Conservation (phyloP, 2,113 vertebrate species). For the Oxyura jamaicensis region DNA sequence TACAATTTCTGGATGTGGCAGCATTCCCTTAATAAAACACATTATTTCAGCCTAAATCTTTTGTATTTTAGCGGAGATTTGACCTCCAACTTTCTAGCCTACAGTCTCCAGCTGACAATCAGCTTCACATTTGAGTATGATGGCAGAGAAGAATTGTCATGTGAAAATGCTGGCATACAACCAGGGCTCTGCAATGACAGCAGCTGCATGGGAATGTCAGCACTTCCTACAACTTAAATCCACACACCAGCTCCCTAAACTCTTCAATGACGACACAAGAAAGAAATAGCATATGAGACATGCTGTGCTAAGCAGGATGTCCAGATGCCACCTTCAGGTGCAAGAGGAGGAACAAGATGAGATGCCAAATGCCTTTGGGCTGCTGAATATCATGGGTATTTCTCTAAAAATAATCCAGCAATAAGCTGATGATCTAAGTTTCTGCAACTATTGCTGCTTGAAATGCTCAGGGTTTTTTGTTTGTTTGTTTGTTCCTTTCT, state of each 20-base stretch:
- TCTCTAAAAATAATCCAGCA: constrained; percentile 37
- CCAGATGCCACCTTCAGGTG: constrained; percentile 61
- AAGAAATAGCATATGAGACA: constrained; percentile 51
- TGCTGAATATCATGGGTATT: neutral
- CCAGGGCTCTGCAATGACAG: constrained; percentile 7
- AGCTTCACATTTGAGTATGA: constrained; percentile 14
- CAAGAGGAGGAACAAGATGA: neutral
- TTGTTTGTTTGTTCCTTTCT: neutral
- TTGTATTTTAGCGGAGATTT: neutral
- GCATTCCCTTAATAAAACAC: neutral
- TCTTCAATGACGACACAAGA: constrained; percentile 23
- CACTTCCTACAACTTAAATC: constrained; percentile 64
- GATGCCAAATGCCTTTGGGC: constrained; percentile 24
- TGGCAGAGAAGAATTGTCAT: constrained; percentile 12
- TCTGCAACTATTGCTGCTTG: neutral
- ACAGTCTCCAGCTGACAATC: neutral
- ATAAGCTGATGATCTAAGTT: neutral
- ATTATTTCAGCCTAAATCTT: neutral
- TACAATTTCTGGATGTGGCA: neutral
- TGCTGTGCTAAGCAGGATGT: constrained; percentile 42
- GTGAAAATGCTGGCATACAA: constrained; percentile 26
- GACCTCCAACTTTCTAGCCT: neutral
- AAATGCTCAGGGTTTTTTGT: neutral
- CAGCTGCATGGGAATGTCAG: constrained; percentile 54
- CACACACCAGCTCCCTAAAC: constrained; percentile 31